phyloP scores from a whole-genome alignment of 2,113 vertebrate species.

The Symphodus melops region DNA sequence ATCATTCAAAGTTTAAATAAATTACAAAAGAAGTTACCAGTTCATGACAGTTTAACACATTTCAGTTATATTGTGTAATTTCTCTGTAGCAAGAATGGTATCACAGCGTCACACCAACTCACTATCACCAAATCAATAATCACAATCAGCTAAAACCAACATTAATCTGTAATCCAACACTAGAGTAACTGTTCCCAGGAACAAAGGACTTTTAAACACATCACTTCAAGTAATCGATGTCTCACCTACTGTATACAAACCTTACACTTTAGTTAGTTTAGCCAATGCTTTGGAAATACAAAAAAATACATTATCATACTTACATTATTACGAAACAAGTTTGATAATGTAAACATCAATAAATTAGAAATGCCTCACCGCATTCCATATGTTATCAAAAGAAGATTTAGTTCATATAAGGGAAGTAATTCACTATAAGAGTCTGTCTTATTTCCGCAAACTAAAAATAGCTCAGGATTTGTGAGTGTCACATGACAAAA shows the following conservation, averaged over 20 bases:
- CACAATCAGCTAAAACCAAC: not conserved
- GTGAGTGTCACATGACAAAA: conserved; percentile 37
- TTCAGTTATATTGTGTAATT: not conserved
- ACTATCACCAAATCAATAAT: not conserved
- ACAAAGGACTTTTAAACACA: not conserved
- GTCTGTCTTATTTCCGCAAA: conserved; percentile 25
- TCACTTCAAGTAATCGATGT: no score
- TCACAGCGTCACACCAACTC: not conserved
- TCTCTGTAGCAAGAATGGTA: no score
- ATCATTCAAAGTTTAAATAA: not conserved
- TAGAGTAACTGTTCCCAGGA: not conserved
- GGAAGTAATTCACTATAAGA: not conserved
- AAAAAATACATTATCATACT: not conserved
- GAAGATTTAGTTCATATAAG: not conserved
- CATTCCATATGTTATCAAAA: not conserved
- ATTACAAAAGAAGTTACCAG: not conserved
- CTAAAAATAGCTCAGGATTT: conserved; percentile 36
- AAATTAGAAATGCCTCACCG: not conserved
- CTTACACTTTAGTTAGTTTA: no score
- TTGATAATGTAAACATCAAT: not conserved
- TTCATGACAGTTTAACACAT: not conserved
- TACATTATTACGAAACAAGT: not conserved
- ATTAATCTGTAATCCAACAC: not conserved
- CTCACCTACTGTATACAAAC: no score
- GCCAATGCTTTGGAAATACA: no score